Evolutionary conservation across 2,797 vertebrate species (phyloP).

Genomic region (Danio tinwini): DNA sequence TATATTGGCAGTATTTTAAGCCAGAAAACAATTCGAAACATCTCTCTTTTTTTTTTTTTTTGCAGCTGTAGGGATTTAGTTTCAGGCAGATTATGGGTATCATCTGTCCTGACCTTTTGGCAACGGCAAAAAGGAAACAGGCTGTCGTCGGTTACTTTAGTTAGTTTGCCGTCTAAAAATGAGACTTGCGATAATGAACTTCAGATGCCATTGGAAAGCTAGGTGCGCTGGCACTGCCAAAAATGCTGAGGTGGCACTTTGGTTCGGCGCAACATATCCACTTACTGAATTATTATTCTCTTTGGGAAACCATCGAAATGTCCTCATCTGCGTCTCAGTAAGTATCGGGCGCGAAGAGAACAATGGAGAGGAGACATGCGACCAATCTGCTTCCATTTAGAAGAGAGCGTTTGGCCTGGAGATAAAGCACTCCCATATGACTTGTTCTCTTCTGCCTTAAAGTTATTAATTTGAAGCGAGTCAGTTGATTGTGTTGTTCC

Average conservation of each 20-base stretch:
- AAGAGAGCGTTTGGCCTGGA: slow-evolving; percentile 50
- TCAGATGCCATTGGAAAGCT: slow-evolving; percentile 34
- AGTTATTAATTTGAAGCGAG: slow-evolving; percentile 63
- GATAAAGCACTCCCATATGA: slow-evolving; percentile 63
- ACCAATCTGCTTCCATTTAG: slow-evolving; percentile 63
- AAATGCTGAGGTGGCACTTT: slow-evolving; percentile 29
- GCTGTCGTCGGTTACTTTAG: slow-evolving; percentile 1
- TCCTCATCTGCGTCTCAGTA: slow-evolving; percentile 36
- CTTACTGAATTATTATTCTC: slow-evolving; percentile 32
- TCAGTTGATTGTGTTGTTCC: slow-evolving; percentile 50
- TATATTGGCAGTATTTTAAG: neutral
- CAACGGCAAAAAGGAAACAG: slow-evolving; percentile 22
- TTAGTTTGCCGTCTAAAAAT: slow-evolving; percentile 32
- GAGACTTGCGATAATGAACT: slow-evolving; percentile 20
- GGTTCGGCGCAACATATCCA: slow-evolving; percentile 11
- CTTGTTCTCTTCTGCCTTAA: slow-evolving; percentile 50
- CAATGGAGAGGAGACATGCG: slow-evolving; percentile 48
- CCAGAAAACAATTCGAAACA: slow-evolving; percentile 23
- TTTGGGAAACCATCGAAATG: slow-evolving; percentile 37
- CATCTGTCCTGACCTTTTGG: slow-evolving; percentile 39
- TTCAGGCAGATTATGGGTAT: slow-evolving; percentile 37
- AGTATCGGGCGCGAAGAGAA: slow-evolving; percentile 52
- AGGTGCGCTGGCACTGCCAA: slow-evolving; percentile 21
- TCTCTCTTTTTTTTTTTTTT: slow-evolving; percentile 7
- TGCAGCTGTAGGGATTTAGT: slow-evolving; percentile 23